Conservation (phyloP, 2,797 vertebrate genomes). For the Phoeniculus purpureus region DNA sequence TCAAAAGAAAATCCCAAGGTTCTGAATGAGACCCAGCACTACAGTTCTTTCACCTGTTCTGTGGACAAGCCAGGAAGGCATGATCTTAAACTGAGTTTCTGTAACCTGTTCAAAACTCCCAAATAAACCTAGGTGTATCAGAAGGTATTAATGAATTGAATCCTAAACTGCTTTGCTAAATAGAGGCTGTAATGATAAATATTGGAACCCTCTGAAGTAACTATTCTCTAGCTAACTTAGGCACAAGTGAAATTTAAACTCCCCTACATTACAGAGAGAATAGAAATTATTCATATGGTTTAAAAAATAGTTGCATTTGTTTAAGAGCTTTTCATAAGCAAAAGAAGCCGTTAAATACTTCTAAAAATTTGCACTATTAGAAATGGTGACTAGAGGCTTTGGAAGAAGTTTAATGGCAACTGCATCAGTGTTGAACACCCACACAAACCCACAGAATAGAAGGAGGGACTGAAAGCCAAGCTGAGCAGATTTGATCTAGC, state of each 20-base stretch:
- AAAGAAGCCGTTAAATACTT: neutral
- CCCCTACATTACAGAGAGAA: neutral
- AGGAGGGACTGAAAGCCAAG: neutral
- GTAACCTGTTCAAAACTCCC: neutral
- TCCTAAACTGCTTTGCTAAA: neutral
- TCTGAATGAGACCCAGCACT: neutral
- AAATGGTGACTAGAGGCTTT: neutral
- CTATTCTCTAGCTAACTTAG: neutral
- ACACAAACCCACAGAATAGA: neutral
- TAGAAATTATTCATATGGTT: neutral
- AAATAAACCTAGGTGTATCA: neutral
- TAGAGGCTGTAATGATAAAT: neutral
- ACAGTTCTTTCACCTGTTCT: neutral
- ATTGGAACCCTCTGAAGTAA: neutral
- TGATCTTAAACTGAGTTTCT: neutral
- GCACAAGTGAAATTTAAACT: neutral
- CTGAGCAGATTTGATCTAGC: conserved; percentile 26
- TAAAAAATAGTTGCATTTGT: neutral
- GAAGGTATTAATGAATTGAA: neutral
- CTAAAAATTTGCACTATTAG: neutral
- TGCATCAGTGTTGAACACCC: neutral
- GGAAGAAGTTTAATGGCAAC: neutral
- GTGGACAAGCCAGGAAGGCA: neutral
- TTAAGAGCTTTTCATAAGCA: neutral
- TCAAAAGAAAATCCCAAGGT: neutral